Evolutionary conservation across 2,888 invertebrate species (phyloP).

Genomic region (Ariolimax columbianus): DNA sequence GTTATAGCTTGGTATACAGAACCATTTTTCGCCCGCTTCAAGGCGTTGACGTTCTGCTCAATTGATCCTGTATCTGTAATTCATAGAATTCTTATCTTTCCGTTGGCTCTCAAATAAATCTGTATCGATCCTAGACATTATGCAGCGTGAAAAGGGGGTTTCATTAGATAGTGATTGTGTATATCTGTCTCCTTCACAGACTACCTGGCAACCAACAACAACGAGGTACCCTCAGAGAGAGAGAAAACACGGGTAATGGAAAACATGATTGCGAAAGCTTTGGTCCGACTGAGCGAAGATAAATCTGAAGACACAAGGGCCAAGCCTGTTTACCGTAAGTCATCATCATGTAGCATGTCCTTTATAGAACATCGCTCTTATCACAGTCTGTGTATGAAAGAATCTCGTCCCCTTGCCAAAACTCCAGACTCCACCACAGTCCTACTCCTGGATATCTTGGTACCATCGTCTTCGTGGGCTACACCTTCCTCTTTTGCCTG

Average conservation of each 20-base stretch:
- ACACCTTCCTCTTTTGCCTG: no score
- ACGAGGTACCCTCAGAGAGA: not conserved
- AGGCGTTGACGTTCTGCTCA: not conserved
- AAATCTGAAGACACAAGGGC: not conserved
- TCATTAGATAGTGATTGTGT: not conserved
- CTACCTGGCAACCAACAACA: not conserved
- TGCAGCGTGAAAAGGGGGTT: not conserved
- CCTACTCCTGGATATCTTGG: no score
- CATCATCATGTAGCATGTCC: no score
- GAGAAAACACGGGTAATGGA: constrained; percentile 8
- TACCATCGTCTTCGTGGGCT: no score
- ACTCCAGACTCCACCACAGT: no score
- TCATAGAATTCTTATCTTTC: not conserved
- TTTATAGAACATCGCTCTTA: no score
- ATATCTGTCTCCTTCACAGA: not conserved
- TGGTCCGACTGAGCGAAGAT: not conserved
- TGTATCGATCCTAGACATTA: no score
- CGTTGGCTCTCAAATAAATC: no score
- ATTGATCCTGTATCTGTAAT: not conserved
- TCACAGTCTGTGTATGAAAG: not conserved
- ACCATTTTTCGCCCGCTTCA: not conserved
- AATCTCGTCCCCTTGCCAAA: no score
- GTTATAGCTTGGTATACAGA: not conserved
- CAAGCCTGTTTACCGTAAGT: not conserved
- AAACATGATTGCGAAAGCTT: not conserved